phyloP scores from a whole-genome alignment of 64 coral and sea anemone genomes.

The Stylophora pistillata region DNA sequence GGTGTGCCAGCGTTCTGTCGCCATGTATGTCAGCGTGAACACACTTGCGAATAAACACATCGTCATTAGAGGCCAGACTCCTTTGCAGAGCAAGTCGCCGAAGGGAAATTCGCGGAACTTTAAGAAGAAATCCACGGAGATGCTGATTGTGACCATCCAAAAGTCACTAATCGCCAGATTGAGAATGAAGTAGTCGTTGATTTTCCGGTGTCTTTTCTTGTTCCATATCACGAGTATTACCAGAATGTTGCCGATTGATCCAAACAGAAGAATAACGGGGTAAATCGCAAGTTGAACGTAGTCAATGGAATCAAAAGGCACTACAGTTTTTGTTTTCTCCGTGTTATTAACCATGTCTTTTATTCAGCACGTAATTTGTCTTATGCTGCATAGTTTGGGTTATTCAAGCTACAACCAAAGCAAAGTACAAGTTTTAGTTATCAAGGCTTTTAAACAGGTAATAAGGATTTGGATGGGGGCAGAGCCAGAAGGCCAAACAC shows the following conservation, averaged over 20 bases:
- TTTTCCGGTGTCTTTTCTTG: slow-evolving; percentile 71
- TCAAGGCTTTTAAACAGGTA: too few species aligned
- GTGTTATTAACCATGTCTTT: background rate
- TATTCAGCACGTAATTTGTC: background rate
- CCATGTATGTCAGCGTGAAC: slow-evolving; percentile 85
- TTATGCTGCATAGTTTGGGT: background rate
- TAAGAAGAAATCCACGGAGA: slow-evolving; percentile 62
- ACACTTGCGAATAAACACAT: slow-evolving; percentile 72
- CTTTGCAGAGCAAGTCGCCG: slow-evolving; percentile 68
- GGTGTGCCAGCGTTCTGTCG: slow-evolving; percentile 62
- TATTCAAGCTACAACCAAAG: background rate
- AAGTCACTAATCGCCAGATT: slow-evolving; percentile 68
- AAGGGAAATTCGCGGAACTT: slow-evolving; percentile 50
- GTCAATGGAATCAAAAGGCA: slow-evolving; percentile 8
- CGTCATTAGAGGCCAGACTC: slow-evolving; percentile 83
- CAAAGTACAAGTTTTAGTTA: background rate
- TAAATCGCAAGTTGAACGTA: slow-evolving; percentile 60
- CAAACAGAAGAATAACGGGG: slow-evolving; percentile 57
- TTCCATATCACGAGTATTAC: slow-evolving; percentile 65
- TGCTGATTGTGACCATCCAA: slow-evolving; percentile 64
- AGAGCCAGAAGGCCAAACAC: too few species aligned
- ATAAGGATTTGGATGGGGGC: too few species aligned
- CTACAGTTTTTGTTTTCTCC: background rate
- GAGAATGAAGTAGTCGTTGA: slow-evolving; percentile 81
- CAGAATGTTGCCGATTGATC: slow-evolving; percentile 68